Percentiles rank a stretch among this genome's conserved stretches.
These are phyloP conservation scores for Orussus abietinus DNA, from an alignment of 1,140 invertebrate genomes.

Conservation along the genomic window DNA sequence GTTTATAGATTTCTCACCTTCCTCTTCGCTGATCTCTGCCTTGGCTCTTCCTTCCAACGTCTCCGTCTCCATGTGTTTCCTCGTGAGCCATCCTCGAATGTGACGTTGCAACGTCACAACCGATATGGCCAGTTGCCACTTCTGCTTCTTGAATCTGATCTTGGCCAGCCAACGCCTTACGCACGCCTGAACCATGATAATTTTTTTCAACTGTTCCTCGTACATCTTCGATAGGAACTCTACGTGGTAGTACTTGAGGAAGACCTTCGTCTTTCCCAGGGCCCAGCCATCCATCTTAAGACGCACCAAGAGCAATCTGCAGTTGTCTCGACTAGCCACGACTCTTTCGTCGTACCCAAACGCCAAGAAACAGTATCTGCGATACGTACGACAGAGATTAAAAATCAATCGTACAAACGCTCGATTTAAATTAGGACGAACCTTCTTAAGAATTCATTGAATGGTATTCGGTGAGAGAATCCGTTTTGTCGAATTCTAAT, in stretches of 20 bases:
- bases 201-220: constrained; percentile 68
- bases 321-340: constrained; percentile 67
- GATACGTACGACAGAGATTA: constrained; percentile 19
- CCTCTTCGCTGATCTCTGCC: constrained; percentile 36
- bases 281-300: constrained; percentile 80
- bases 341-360: constrained; percentile 72
- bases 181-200: constrained; percentile 69
- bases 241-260: constrained; percentile 83
- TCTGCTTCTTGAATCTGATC: constrained; percentile 56
- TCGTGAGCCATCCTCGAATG: constrained; percentile 62
- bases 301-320: constrained; percentile 65
- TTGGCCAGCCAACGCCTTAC: constrained; percentile 69
- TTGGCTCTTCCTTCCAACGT: constrained; percentile 45
- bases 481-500: constrained; percentile 77
- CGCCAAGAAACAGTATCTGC: constrained; percentile 75
- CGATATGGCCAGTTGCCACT: constrained; percentile 61
- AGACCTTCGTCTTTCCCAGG: constrained; percentile 81
- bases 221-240: constrained; percentile 76
- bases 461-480: constrained; percentile 74
- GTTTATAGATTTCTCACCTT: too few species aligned
- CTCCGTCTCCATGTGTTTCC: constrained; percentile 50
- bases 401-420: not conserved
- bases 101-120: constrained; percentile 66
- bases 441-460: constrained; percentile 78
- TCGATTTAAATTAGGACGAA: constrained; percentile 32